Conservation (phyloP, 2,797 vertebrate species). For the Holocentrus rufus region DNA sequence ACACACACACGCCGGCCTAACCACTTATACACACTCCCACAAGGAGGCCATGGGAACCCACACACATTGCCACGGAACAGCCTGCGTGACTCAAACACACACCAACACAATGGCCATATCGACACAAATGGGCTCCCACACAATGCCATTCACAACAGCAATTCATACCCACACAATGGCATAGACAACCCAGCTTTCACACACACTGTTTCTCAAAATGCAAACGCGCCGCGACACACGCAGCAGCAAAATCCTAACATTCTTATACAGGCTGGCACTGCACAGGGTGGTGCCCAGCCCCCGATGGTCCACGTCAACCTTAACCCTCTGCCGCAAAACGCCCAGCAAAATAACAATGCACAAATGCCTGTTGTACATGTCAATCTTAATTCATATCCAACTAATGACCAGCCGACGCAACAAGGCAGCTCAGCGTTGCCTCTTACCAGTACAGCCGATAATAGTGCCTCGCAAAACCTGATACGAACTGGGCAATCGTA, state of each 20-base stretch:
- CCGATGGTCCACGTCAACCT: slow-evolving; percentile 78
- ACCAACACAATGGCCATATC: slow-evolving; percentile 52
- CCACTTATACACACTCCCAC: slow-evolving; percentile 40
- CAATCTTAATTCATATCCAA: slow-evolving; percentile 76
- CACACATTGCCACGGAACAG: slow-evolving; percentile 46
- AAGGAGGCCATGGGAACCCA: slow-evolving; percentile 30
- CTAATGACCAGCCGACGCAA: slow-evolving; percentile 48
- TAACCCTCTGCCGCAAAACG: slow-evolving; percentile 61
- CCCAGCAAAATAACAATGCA: slow-evolving; percentile 52
- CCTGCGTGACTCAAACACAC: slow-evolving; percentile 41
- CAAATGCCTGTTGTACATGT: slow-evolving; percentile 80
- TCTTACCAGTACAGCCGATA: slow-evolving; percentile 12
- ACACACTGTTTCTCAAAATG: slow-evolving; percentile 48
- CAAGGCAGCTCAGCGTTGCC: slow-evolving; percentile 37
- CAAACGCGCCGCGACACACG: slow-evolving; percentile 43
- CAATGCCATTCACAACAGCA: slow-evolving; percentile 58
- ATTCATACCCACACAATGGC: slow-evolving; percentile 69
- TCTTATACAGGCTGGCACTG: slow-evolving; percentile 73
- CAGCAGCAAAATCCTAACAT: slow-evolving; percentile 75
- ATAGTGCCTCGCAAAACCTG: slow-evolving; percentile 34
- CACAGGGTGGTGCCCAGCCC: slow-evolving; percentile 52
- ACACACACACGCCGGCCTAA: slow-evolving; percentile 24
- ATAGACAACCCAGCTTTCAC: slow-evolving; percentile 70
- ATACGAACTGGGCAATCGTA: slow-evolving; percentile 12
- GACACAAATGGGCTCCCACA: slow-evolving; percentile 53